Percentiles rank a stretch among this genome's conserved stretches.
Evolutionary conservation across 1,140 invertebrate species (phyloP).

Genomic region (Drosophila tristis): DNA sequence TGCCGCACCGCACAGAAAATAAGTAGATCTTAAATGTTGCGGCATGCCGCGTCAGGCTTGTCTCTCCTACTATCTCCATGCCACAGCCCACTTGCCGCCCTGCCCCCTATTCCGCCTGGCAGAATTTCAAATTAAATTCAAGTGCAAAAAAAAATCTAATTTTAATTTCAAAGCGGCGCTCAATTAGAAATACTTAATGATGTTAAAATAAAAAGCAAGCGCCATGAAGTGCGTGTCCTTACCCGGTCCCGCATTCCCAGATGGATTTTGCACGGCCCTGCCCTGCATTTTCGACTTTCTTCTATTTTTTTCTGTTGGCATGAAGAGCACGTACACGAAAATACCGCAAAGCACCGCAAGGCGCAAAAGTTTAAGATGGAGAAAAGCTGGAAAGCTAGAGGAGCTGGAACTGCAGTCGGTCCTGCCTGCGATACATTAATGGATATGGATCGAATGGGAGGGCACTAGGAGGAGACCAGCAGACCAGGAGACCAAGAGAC

Average conservation of each 20-base stretch:
- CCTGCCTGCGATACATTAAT: conserved; percentile 16
- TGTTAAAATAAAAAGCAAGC: conserved; percentile 69
- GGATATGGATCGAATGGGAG: neutral
- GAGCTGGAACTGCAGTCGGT: conserved; percentile 16
- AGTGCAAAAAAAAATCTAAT: conserved; percentile 60
- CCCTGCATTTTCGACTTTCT: conserved; percentile 21
- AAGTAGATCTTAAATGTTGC: conserved; percentile 46
- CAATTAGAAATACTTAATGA: conserved; percentile 70
- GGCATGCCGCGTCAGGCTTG: conserved; percentile 18
- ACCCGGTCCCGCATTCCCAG: conserved; percentile 26
- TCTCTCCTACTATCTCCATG: too few relatives aligned
- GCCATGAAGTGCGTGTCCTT: conserved; percentile 56
- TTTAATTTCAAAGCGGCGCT: conserved; percentile 70
- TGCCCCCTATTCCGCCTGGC: neutral
- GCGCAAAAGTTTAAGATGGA: conserved; percentile 45
- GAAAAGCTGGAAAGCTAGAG: conserved; percentile 1
- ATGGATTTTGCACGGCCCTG: conserved; percentile 42
- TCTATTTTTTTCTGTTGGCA: conserved; percentile 41
- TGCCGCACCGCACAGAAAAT: conserved; percentile 15
- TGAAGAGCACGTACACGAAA: conserved; percentile 63
- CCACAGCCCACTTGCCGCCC: neutral
- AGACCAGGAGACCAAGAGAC: too few relatives aligned
- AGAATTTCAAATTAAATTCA: conserved; percentile 64
- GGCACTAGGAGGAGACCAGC: too few relatives aligned
- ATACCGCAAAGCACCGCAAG: conserved; percentile 59